A percentile compares a stretch with the other conserved stretches of the same genome.
phyloP scores from a whole-genome alignment of 2,888 invertebrate genomes.

The Osmoderma eremita region DNA sequence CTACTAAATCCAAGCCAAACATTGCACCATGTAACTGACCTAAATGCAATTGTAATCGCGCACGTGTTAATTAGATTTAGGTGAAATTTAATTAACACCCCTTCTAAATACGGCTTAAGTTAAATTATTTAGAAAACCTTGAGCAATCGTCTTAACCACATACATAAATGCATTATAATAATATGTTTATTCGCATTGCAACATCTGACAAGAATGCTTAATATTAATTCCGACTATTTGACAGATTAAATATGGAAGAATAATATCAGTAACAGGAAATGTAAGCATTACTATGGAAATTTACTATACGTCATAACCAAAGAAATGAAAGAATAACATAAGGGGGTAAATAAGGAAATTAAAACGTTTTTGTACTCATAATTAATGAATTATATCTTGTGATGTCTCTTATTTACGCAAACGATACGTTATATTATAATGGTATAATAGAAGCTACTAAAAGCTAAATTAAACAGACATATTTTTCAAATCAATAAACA shows the following conservation, averaged over 20 bases:
- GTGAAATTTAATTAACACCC: conserved; percentile 3
- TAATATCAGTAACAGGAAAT: too few species aligned
- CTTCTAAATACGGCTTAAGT: too few species aligned
- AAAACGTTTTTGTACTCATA: background rate
- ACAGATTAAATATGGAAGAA: too few species aligned
- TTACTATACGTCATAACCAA: too few species aligned
- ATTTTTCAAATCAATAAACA: conserved; percentile 16
- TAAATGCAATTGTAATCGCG: conserved; percentile 2
- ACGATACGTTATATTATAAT: background rate
- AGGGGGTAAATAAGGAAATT: background rate
- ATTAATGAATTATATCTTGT: conserved; percentile 22
- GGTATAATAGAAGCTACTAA: background rate
- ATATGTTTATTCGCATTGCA: too few species aligned
- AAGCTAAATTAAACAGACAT: background rate
- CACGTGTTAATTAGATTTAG: conserved; percentile 10
- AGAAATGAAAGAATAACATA: background rate
- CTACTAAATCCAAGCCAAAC: too few species aligned
- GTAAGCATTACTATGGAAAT: too few species aligned
- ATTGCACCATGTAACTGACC: conserved; percentile 14
- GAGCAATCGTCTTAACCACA: too few species aligned
- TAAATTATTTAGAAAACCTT: too few species aligned
- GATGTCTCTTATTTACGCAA: conserved; percentile 7
- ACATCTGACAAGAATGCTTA: too few species aligned
- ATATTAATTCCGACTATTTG: too few species aligned
- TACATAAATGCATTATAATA: too few species aligned